Conservation (phyloP, 2,797 vertebrate genomes). For the Sphenopsis melanotis region DNA sequence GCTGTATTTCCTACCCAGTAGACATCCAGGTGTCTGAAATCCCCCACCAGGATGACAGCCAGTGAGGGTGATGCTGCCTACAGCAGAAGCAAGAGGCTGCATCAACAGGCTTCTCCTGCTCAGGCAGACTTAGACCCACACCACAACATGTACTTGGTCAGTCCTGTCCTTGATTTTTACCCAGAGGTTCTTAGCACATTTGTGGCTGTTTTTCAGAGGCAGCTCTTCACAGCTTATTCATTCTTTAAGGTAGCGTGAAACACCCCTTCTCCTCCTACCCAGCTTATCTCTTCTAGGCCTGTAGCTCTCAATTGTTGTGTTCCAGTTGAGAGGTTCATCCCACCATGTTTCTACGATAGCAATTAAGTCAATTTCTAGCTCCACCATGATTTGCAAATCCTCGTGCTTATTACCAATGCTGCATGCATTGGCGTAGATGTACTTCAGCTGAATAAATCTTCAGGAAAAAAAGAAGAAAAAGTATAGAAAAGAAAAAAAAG, state of each 20-base stretch:
- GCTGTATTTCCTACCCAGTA: background rate
- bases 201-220: background rate
- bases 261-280: background rate
- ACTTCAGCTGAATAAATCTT: background rate
- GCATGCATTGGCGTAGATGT: background rate
- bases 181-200: background rate
- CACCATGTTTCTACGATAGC: background rate
- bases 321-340: background rate
- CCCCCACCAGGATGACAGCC: background rate
- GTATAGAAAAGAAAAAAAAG: background rate
- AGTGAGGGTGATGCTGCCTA: background rate
- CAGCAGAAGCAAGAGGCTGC: background rate
- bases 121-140: background rate
- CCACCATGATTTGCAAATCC: background rate
- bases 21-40: background rate
- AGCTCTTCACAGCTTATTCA: background rate
- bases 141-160: fast-evolving
- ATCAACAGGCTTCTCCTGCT: background rate
- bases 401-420: background rate
- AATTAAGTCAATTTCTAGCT: background rate
- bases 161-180: background rate
- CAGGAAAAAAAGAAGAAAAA: background rate
- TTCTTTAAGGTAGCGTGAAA: background rate
- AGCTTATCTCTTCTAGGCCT: background rate
- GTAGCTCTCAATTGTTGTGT: background rate